These are phyloP conservation scores for Menura novaehollandiae DNA, from an alignment of 2,113 vertebrate species.

Conservation along the genomic window DNA sequence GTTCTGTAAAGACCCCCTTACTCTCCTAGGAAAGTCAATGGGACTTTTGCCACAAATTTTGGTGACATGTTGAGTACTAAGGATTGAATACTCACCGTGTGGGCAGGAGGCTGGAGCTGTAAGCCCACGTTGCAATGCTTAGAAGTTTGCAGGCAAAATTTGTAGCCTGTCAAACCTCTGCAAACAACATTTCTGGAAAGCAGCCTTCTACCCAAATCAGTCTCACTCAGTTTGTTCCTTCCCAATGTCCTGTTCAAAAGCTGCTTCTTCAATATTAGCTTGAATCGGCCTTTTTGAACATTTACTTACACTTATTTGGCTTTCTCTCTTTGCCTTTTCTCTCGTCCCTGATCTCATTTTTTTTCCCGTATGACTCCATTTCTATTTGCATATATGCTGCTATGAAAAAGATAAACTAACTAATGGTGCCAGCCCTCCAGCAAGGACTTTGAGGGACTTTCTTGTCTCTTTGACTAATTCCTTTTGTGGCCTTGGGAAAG, in stretches of 20 bases:
- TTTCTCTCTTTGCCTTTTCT: slow-evolving; percentile 15
- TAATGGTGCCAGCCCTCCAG: slow-evolving; percentile 10
- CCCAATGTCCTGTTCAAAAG: neutral
- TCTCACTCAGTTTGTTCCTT: neutral
- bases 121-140: neutral
- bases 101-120: neutral
- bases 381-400: slow-evolving; percentile 37
- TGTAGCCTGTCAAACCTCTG: neutral
- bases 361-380: neutral
- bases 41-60: neutral
- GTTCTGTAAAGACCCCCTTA: neutral
- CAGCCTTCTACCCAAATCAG: neutral
- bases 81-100: neutral
- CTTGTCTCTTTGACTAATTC: slow-evolving; percentile 38
- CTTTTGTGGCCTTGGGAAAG: slow-evolving; percentile 49
- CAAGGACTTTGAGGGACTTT: slow-evolving; percentile 38
- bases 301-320: neutral
- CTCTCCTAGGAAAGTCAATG: neutral
- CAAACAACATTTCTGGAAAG: neutral
- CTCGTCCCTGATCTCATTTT: neutral
- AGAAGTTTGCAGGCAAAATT: neutral
- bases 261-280: neutral
- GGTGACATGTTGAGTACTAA: neutral
- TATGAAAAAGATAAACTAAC: slow-evolving; percentile 41
- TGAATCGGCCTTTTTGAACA: neutral